Evolutionary conservation across 2,888 invertebrate species (phyloP).

Genomic region (Sipunculus nudus): DNA sequence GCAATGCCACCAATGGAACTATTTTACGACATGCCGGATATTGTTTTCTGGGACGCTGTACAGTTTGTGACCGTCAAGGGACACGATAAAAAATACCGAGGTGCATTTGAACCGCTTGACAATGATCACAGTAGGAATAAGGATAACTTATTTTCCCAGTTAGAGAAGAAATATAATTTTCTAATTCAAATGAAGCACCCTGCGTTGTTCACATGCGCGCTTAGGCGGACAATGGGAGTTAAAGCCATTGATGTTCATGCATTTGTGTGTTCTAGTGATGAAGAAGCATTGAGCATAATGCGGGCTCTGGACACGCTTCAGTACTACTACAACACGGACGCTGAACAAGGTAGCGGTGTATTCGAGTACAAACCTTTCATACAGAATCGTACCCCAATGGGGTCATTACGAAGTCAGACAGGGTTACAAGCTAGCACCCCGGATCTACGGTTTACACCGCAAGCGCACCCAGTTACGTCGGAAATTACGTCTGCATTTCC

Average conservation of each 20-base stretch:
- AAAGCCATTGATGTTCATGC: conserved; percentile 99
- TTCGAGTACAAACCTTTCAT: conserved; percentile 32
- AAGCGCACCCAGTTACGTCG: too few species aligned
- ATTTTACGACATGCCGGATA: conserved; percentile 69
- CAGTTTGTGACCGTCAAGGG: conserved; percentile 55
- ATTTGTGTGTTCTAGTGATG: conserved; percentile 84
- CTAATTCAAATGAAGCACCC: conserved; percentile 93
- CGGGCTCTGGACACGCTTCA: conserved; percentile 22
- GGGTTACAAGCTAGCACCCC: too few species aligned
- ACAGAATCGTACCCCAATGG: too few species aligned
- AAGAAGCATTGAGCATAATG: conserved; percentile 38
- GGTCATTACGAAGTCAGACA: too few species aligned
- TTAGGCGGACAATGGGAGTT: conserved; percentile 94
- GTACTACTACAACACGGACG: conserved; percentile 14
- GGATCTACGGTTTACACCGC: too few species aligned
- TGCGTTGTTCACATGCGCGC: conserved; percentile 94
- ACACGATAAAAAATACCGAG: conserved; percentile 66
- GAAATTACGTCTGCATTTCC: too few species aligned
- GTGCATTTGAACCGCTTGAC: conserved; percentile 76
- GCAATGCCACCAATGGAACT: conserved; percentile 87
- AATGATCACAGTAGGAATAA: conserved; percentile 48
- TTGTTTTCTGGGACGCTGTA: conserved; percentile 64
- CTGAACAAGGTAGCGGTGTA: conserved; percentile 25
- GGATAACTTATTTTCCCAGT: conserved; percentile 78
- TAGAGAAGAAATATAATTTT: conserved; percentile 95